A percentile compares a stretch with the other conserved stretches of the same genome.
phyloP scores from a whole-genome alignment of 2,113 vertebrate species.

The Alaudala cheleensis region DNA sequence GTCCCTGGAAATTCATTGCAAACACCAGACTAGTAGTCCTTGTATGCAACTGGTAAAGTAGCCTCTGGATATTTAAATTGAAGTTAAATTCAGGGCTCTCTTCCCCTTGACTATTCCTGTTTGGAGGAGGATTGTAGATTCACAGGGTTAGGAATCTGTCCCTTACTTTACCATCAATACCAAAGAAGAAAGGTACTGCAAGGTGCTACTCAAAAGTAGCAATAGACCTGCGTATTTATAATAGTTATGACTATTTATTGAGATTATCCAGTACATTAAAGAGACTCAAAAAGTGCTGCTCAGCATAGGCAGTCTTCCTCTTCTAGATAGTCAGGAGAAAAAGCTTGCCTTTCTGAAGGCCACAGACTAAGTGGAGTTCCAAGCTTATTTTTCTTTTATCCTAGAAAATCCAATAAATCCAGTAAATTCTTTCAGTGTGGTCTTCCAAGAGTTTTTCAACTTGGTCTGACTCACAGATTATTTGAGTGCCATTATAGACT shows the following conservation, averaged over 20 bases:
- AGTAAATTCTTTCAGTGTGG: slow-evolving; percentile 67
- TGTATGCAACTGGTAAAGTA: not conserved
- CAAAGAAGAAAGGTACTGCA: not conserved
- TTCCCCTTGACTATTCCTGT: not conserved
- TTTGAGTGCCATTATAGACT: slow-evolving; percentile 58
- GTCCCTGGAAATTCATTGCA: not conserved
- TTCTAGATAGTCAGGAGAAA: not conserved
- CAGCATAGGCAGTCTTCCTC: not conserved
- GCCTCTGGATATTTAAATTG: not conserved
- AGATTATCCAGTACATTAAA: not conserved
- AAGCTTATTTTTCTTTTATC: slow-evolving; percentile 65
- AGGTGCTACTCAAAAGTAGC: not conserved
- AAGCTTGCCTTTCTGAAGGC: slow-evolving; percentile 13
- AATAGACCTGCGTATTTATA: not conserved
- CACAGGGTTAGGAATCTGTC: not conserved
- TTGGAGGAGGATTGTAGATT: not conserved
- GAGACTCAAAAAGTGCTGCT: not conserved
- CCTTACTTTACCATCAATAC: not conserved
- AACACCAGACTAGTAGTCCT: not conserved
- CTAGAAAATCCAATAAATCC: slow-evolving; percentile 66
- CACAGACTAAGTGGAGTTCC: slow-evolving; percentile 31
- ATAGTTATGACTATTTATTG: not conserved
- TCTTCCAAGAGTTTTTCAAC: slow-evolving; percentile 67
- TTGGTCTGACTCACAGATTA: slow-evolving; percentile 62
- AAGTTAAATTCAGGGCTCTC: not conserved